A percentile compares a stretch with the other conserved stretches of the same genome.
phyloP scores from a whole-genome alignment of 1,140 invertebrate genomes.

The Hylaeus anthracinus region DNA sequence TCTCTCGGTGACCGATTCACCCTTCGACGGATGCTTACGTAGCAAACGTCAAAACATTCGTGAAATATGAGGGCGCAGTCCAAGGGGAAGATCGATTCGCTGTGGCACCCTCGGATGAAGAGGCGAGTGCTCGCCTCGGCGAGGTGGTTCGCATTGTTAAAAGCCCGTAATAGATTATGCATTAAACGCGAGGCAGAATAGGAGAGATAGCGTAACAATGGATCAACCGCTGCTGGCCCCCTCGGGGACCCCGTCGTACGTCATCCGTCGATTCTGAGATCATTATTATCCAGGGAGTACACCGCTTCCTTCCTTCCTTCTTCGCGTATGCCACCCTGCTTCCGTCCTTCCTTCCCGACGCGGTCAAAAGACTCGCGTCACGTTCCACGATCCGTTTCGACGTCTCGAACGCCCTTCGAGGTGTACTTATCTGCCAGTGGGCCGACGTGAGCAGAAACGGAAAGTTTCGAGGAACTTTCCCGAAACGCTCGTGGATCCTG shows the following conservation, averaged over 20 bases:
- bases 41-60: conserved; percentile 76
- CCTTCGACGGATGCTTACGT: conserved; percentile 68
- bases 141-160: conserved; percentile 76
- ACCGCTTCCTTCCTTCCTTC: conserved; percentile 26
- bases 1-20: conserved; percentile 42
- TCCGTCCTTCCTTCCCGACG: conserved; percentile 4
- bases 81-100: conserved; percentile 73
- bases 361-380: conserved; percentile 46
- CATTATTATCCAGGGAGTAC: conserved; percentile 60
- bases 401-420: not conserved
- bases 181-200: conserved; percentile 74
- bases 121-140: conserved; percentile 49
- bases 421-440: too few species aligned
- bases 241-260: conserved; percentile 70
- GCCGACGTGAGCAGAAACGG: conserved; percentile 15
- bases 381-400: conserved; percentile 42
- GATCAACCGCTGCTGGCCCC: conserved; percentile 70
- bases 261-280: conserved; percentile 72
- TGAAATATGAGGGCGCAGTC: conserved; percentile 76
- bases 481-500: not conserved
- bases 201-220: conserved; percentile 76
- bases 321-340: not conserved
- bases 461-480: not conserved
- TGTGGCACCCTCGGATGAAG: conserved; percentile 54
- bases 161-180: conserved; percentile 80